These are phyloP conservation scores for Drosophila pseudoobscura DNA, from an alignment of 1,140 invertebrate genomes.

Conservation along the genomic window DNA sequence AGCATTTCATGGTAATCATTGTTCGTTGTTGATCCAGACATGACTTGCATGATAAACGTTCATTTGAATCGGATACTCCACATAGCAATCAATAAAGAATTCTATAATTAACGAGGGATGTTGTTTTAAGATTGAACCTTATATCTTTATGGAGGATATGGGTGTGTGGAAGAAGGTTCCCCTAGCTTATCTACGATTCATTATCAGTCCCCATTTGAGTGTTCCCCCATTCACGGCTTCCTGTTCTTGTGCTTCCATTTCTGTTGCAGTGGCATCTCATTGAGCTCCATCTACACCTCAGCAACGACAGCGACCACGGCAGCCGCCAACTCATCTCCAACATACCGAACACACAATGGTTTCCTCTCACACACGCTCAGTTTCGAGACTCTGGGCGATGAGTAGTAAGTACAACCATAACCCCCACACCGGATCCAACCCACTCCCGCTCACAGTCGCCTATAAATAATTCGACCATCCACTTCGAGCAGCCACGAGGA, in stretches of 20 bases:
- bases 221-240: conserved; percentile 24
- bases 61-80: not conserved
- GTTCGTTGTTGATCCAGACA: not conserved
- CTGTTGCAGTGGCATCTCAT: conserved; percentile 69
- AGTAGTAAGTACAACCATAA: conserved; percentile 75
- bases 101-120: conserved; percentile 14
- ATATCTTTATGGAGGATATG: conserved; percentile 20
- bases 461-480: conserved; percentile 3
- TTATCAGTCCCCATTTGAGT: not conserved
- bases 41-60: conserved; percentile 20
- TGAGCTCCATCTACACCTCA: conserved; percentile 52
- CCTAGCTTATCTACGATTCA: not conserved
- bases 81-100: not conserved
- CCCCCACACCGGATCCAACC: not conserved
- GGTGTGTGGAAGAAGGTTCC: not conserved
- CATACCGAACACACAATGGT: conserved; percentile 60
- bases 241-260: conserved; percentile 32
- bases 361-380: conserved; percentile 72
- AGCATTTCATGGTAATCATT: conserved; percentile 23
- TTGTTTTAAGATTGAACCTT: conserved; percentile 8
- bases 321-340: conserved; percentile 57
- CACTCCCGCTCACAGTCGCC: conserved; percentile 6
- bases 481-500: conserved; percentile 68
- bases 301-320: conserved; percentile 16
- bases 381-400: conserved; percentile 74